Evolutionary conservation across 2,888 invertebrate genomes (phyloP).

Genomic region (Ochlodes sylvanus): DNA sequence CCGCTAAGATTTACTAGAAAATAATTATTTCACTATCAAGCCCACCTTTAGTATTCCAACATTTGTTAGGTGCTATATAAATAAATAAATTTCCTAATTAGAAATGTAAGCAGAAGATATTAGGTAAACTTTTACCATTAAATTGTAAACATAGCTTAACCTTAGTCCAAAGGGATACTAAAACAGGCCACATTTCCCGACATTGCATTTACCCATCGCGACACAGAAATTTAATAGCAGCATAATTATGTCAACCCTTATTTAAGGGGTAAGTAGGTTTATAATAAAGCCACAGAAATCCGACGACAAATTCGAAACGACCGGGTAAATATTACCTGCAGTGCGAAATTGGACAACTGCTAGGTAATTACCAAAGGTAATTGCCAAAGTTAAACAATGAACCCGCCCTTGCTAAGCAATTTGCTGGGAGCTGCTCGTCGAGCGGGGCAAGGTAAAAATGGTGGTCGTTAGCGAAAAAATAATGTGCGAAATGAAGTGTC

Average conservation of each 20-base stretch:
- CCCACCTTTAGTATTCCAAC: too few relatives aligned
- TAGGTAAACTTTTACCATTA: conserved; percentile 2
- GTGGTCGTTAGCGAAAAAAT: conserved; percentile 5
- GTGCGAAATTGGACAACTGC: conserved; percentile 27
- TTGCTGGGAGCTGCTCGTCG: conserved; percentile 26
- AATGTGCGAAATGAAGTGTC: neutral
- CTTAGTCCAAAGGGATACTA: conserved; percentile 1
- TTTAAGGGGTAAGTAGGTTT: conserved; percentile 17
- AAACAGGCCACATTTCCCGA: neutral
- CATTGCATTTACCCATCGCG: neutral
- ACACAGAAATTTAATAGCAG: conserved; percentile 13
- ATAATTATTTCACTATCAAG: too few relatives aligned
- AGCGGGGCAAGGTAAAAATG: conserved; percentile 15
- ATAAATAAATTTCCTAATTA: neutral
- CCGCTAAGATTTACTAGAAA: too few relatives aligned
- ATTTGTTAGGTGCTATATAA: too few relatives aligned
- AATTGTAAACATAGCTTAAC: conserved; percentile 6
- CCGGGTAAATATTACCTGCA: conserved; percentile 34
- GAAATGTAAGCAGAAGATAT: neutral
- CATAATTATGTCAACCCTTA: conserved; percentile 20
- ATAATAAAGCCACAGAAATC: conserved; percentile 29
- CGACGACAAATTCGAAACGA: conserved; percentile 24
- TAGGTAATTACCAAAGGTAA: conserved; percentile 43
- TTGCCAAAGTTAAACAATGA: conserved; percentile 54
- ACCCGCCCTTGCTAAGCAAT: conserved; percentile 38